These are phyloP conservation scores for Drosophila sulfurigaster DNA, from an alignment of 1,140 invertebrate genomes.

Conservation along the genomic window DNA sequence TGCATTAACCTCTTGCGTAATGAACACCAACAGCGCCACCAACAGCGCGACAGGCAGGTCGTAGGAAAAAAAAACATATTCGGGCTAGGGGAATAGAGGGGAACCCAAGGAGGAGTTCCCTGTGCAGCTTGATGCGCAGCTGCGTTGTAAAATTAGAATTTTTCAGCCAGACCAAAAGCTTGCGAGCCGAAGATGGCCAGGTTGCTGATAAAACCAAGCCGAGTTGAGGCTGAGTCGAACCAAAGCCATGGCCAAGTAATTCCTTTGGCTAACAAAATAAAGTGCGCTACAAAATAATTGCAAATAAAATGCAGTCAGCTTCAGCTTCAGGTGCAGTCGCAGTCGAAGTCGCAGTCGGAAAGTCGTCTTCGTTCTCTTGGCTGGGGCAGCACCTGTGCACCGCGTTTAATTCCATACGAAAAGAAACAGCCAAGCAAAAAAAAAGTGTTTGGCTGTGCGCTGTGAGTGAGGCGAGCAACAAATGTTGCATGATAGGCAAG, in stretches of 20 bases:
- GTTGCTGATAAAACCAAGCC: conserved; percentile 40
- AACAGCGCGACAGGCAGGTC: conserved; percentile 62
- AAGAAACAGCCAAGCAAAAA: conserved; percentile 67
- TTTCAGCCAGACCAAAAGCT: conserved; percentile 34
- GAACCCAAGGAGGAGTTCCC: conserved; percentile 25
- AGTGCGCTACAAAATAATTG: conserved; percentile 82
- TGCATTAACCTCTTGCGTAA: conserved; percentile 82
- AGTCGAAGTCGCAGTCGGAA: conserved; percentile 12
- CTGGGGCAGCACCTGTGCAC: conserved; percentile 67
- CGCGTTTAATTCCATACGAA: conserved; percentile 76
- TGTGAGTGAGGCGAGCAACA: conserved; percentile 57
- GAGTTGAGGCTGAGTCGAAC: neutral
- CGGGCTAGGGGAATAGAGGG: neutral
- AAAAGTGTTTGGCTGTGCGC: conserved; percentile 59
- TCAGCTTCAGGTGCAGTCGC: conserved; percentile 64
- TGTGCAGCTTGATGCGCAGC: conserved; percentile 66
- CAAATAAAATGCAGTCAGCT: conserved; percentile 77
- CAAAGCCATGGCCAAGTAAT: conserved; percentile 56
- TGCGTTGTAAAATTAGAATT: conserved; percentile 79
- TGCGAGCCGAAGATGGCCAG: conserved; percentile 43
- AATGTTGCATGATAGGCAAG: conserved; percentile 71
- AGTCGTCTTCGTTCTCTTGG: conserved; percentile 38
- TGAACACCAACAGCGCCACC: conserved; percentile 82
- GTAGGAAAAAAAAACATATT: neutral
- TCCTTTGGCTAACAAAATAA: conserved; percentile 62